phyloP scores from a whole-genome alignment of 2,888 invertebrate species.

The Spicauda simplicius region DNA sequence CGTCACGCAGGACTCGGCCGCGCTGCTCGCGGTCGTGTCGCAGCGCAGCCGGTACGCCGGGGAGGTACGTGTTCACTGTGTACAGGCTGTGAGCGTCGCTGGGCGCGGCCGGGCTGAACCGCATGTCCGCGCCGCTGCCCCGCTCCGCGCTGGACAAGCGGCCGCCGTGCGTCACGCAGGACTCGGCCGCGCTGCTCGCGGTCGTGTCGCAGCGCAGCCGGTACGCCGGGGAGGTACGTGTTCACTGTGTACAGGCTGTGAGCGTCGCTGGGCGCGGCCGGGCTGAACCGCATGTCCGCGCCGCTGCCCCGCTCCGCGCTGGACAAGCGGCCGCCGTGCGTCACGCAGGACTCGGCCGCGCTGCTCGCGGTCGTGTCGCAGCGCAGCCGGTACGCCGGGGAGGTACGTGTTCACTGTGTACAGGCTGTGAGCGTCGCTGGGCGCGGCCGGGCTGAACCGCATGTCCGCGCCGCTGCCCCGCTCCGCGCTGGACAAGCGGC shows the following conservation, averaged over 20 bases:
- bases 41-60: constrained; percentile 95
- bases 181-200: constrained; percentile 94
- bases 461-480: constrained; percentile 86
- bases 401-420: no score
- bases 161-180: constrained; percentile 93
- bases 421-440: constrained; percentile 92
- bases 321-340: constrained; percentile 93
- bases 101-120: constrained; percentile 90
- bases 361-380: constrained; percentile 93
- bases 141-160: constrained; percentile 90
- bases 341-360: constrained; percentile 94
- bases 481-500: constrained; percentile 91
- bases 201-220: constrained; percentile 93
- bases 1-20: constrained; percentile 94
- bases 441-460: constrained; percentile 90
- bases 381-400: constrained; percentile 94
- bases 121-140: constrained; percentile 85
- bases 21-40: constrained; percentile 93
- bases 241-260: no score
- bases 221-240: constrained; percentile 93
- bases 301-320: constrained; percentile 87
- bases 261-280: constrained; percentile 92
- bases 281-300: constrained; percentile 86
- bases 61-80: no score
- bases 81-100: no score